These are phyloP conservation scores for Agrotis segetum DNA, from an alignment of 2,888 invertebrate genomes.

Conservation along the genomic window DNA sequence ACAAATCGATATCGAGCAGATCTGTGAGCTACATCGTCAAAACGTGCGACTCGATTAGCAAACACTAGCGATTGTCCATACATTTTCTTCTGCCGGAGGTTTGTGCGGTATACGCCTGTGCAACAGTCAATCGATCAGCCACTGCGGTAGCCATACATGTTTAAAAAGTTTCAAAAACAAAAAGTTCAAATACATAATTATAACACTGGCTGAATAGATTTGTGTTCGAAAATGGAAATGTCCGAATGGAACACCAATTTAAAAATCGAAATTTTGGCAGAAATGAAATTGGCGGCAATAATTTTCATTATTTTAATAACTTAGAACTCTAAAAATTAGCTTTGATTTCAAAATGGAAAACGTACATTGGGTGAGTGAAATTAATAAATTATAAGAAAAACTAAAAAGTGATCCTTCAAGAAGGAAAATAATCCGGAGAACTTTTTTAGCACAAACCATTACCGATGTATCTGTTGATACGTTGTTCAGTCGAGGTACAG, in stretches of 20 bases:
- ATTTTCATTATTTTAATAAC: not conserved
- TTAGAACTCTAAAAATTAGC: not conserved
- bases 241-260: not conserved
- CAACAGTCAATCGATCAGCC: no score
- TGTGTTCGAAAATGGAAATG: not conserved
- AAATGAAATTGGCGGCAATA: not conserved
- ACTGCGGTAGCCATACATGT: no score
- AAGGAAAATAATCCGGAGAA: conserved; percentile 1
- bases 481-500: not conserved
- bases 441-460: no score
- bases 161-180: no score
- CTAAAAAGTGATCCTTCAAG: not conserved
- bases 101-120: no score
- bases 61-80: no score
- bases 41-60: no score
- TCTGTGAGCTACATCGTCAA: no score
- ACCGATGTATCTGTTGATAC: not conserved
- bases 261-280: not conserved
- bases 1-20: no score
- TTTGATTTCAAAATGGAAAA: not conserved
- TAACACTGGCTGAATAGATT: not conserved
- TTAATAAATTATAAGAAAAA: conserved; percentile 1
- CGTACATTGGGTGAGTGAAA: not conserved
- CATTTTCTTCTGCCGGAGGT: no score
- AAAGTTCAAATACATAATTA: no score